Evolutionary conservation across 2,888 invertebrate species (phyloP), one percentile per base, ranked within the genome.

Genomic region (Elaeidobius kamerunicus): DNA sequence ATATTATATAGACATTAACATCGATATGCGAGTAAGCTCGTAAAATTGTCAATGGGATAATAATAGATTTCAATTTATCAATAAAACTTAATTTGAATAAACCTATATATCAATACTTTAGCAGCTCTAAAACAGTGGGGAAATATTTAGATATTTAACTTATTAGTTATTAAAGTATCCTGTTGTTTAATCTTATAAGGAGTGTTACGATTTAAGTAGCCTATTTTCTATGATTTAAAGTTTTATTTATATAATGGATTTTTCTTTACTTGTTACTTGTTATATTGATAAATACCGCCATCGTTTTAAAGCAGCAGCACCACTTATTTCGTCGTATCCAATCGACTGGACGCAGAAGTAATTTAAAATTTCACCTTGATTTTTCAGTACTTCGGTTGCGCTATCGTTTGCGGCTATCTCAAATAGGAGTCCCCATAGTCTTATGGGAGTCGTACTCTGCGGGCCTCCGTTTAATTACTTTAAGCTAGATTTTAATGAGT

Each of bases 391-490:
- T n/a, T n/a, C n/a, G 39, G 17, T 40, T 34, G 32, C 42, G 18
- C 47, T 53, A 53, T 53, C 52, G 28, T 41, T 34, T 36, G 34
- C 47, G 42, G 47, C 41, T 36, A 46, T 52, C 52, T 48, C 43
- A 44, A 53, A 48, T 53, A 42, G 23, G 35, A 48, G 53, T 52
- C n/a, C n/a, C n/a, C n/a, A 46, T 14, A 35, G 46, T 36, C 47
- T 44, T 55, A 55, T 55, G 45, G 50, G 55, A 41, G 50, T 41
- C 51, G 46, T 30, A 36, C 58, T 56, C 59, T 35, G 59, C 57
- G 42, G 60, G 61, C 59, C 57, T 50, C 60, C 54, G 61, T 59
- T 62, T 62, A 62, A 62, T 62, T 62, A 61, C 60, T 58, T 58
- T 56, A 55, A 55, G 53, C 56, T 60, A 58, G 61, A 62, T 62